phyloP scores from a whole-genome alignment of 1,140 invertebrate genomes.

The Orius laevigatus region DNA sequence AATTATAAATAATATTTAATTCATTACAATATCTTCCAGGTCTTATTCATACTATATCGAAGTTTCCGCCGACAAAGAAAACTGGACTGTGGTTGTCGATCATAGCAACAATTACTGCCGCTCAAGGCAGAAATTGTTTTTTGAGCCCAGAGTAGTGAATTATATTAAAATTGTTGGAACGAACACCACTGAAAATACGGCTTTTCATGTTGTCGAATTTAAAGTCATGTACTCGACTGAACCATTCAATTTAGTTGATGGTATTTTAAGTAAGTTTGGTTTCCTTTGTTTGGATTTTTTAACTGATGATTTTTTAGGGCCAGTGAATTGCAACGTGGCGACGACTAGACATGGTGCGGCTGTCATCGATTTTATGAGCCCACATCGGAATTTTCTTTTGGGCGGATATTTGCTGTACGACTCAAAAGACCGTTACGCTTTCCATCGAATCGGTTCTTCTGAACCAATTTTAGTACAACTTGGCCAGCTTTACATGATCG shows the following conservation, averaged over 20 bases:
- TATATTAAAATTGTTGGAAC: conserved; percentile 86
- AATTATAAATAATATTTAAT: neutral
- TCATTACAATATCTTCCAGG: conserved; percentile 27
- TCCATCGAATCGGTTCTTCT: conserved; percentile 93
- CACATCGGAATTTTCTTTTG: conserved; percentile 82
- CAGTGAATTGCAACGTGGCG: conserved; percentile 72
- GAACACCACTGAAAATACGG: conserved; percentile 88
- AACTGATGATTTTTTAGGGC: conserved; percentile 42
- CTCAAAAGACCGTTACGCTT: conserved; percentile 97
- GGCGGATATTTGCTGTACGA: conserved; percentile 95
- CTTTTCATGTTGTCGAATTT: conserved; percentile 85
- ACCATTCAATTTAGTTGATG: conserved; percentile 55
- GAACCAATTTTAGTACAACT: conserved; percentile 89
- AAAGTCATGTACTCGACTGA: conserved; percentile 73
- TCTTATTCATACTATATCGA: conserved; percentile 96
- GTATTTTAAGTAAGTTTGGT: conserved; percentile 32
- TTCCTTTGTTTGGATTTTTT: neutral
- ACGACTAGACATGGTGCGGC: conserved; percentile 71
- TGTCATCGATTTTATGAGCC: conserved; percentile 83
- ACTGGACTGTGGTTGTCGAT: conserved; percentile 87
- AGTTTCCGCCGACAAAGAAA: conserved; percentile 87
- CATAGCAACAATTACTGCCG: conserved; percentile 82
- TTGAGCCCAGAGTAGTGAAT: conserved; percentile 70
- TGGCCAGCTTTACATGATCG: conserved; percentile 87
- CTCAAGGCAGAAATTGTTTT: conserved; percentile 92